phyloP scores from a whole-genome alignment of 2,888 invertebrate genomes.

The Limnephilus auricula region DNA sequence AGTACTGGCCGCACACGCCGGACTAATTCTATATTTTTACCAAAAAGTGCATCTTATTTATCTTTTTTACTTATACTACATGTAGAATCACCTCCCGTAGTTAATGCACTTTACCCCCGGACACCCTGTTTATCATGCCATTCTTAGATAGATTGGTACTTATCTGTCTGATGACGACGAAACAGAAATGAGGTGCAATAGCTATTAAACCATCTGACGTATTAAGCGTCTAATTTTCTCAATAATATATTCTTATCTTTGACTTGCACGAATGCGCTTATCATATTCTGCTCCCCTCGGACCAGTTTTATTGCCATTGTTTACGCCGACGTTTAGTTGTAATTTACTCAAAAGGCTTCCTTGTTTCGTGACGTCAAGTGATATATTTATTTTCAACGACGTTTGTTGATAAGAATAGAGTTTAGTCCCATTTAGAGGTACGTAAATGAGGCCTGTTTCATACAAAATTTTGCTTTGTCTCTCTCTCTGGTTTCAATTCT shows the following conservation, averaged over 20 bases:
- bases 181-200: background rate
- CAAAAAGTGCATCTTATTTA: no score
- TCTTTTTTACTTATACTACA: no score
- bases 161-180: background rate
- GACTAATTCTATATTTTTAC: no score
- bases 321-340: background rate
- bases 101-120: no score
- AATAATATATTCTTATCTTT: background rate
- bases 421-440: background rate
- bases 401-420: background rate
- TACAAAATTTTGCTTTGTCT: background rate
- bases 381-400: background rate
- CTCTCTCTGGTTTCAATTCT: no score
- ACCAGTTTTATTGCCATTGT: background rate
- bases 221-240: background rate
- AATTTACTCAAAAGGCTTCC: background rate
- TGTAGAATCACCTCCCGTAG: no score
- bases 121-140: background rate
- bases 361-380: background rate
- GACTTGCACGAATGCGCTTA: background rate
- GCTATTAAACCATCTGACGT: background rate
- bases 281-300: background rate
- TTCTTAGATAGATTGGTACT: background rate
- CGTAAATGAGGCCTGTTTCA: background rate
- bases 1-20: no score